Conservation (phyloP, 1,140 invertebrate genomes). For the Caenorhabditis brenneri region DNA sequence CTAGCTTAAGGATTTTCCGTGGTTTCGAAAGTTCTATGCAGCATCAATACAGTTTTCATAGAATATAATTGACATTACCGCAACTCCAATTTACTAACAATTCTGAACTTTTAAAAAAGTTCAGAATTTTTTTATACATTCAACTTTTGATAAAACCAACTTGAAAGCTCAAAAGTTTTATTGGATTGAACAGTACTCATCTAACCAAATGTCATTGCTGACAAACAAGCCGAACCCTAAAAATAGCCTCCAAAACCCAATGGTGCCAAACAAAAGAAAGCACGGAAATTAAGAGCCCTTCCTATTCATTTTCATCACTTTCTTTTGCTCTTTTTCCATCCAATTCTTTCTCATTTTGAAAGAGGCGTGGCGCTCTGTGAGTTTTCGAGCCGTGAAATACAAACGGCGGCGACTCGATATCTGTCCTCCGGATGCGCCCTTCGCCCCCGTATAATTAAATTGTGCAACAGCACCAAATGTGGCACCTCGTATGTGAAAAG, state of each 20-base stretch:
- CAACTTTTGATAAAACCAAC: too few species aligned
- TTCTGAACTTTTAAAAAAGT: too few species aligned
- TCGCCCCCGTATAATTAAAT: constrained; percentile 43
- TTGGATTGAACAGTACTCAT: too few species aligned
- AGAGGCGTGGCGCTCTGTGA: not conserved
- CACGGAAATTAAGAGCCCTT: not conserved
- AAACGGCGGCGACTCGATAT: constrained; percentile 8
- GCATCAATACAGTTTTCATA: too few species aligned
- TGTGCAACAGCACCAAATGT: constrained; percentile 39
- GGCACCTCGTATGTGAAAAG: constrained; percentile 35
- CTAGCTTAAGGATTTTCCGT: too few species aligned
- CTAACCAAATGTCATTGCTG: too few species aligned
- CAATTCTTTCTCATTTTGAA: not conserved
- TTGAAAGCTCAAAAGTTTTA: too few species aligned
- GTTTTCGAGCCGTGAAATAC: constrained; percentile 24
- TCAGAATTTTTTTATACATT: too few species aligned
- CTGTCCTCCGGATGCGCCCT: constrained; percentile 38
- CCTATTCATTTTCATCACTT: not conserved
- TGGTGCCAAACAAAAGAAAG: not conserved
- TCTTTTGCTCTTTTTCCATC: not conserved
- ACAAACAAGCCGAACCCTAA: not conserved
- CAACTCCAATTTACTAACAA: too few species aligned
- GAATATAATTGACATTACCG: too few species aligned
- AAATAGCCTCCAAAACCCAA: not conserved
- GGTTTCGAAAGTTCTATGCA: too few species aligned